These are phyloP conservation scores for Trachurus trachurus DNA, from an alignment of 2,797 vertebrate species.

Conservation along the genomic window DNA sequence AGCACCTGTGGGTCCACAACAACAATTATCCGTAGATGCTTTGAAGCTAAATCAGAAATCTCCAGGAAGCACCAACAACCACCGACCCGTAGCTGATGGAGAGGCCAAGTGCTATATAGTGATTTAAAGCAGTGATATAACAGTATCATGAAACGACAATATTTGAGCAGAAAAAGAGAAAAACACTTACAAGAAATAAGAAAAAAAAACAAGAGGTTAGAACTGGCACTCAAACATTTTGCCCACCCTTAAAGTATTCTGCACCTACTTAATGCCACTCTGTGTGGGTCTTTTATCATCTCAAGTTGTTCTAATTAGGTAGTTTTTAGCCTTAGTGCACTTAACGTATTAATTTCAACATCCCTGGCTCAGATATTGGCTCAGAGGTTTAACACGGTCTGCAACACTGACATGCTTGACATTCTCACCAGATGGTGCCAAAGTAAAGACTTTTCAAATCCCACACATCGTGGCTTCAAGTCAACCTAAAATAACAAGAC, in stretches of 20 bases:
- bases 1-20: conserved; percentile 65
- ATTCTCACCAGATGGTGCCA: not conserved
- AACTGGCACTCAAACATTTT: not conserved
- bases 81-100: not conserved
- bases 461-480: no score
- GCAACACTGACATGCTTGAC: not conserved
- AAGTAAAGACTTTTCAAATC: not conserved
- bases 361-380: not conserved
- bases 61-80: not conserved
- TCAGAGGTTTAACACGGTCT: not conserved
- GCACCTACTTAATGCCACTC: not conserved
- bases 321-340: not conserved
- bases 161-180: not conserved
- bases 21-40: not conserved
- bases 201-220: not conserved
- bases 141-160: not conserved
- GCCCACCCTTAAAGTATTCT: not conserved
- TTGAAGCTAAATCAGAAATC: not conserved
- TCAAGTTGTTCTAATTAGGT: not conserved
- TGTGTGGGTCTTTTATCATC: not conserved
- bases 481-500: no score
- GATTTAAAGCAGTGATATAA: not conserved
- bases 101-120: no score
- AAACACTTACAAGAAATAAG: no score
- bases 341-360: no score